Base-by-base conservation (phyloP, 1,140 invertebrate genomes). In the Parasteatoda tepidariorum region DNA sequence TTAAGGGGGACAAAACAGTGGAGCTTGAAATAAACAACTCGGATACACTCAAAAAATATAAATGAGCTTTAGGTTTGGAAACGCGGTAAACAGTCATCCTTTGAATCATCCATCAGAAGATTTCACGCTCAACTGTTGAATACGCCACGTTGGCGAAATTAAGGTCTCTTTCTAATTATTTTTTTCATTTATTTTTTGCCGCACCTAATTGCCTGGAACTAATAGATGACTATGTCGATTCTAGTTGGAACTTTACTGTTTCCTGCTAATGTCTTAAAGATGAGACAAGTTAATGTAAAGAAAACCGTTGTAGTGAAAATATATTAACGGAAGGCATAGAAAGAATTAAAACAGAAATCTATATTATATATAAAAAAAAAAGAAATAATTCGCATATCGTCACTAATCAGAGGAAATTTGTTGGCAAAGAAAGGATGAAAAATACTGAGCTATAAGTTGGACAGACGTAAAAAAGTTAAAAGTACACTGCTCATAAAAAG, bases 121-220 rank as follows among this genome's bases (percentile, higher is more conserved):
- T 70, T 82, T 82, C 78, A 71, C 78, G 78, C 78, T 64, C 61
- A 31, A 48, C 28, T 70, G n/a, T 9, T 3, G 55, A 82, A 82
- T 22, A 48, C 31, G 66, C 67, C 57, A 54, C 26, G 30, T 15
- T 82, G 22, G 78, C 78, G 62, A 31, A 18, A 41, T 0, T 11
- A 28, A 13, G 7, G 13, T 26, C 31, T 18, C 7, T 70, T 71
- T 71, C 28, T 57, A 6, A 2, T 41, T 31, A 15, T 11, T 24
- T 78, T 66, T 55, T 30, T 28, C 41, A 7, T 31, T n/a, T n/a
- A n/a, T n/a, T n/a, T n/a, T n/a, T 15, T 15, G 26, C 11, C 26
- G 38, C 18, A 31, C 78, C 55, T 82, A 82, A 82, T 82, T 82
- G 67, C 55, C 78, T 61, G 78, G 78, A 82, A 82, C 78, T 82